Conservation (phyloP, 2,113 vertebrate species). For the Sebastes fasciatus region DNA sequence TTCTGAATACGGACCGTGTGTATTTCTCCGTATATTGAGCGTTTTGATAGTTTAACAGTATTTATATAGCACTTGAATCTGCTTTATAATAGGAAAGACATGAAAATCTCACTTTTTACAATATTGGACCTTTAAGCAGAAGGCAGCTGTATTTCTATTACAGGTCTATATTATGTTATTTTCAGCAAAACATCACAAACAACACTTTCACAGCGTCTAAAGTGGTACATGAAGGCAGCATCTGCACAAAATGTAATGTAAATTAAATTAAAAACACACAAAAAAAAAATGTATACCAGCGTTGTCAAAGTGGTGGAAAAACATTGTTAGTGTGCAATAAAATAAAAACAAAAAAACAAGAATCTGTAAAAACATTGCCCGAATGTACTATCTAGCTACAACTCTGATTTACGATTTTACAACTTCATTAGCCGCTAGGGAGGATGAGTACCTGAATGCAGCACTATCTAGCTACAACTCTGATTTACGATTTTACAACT, state of each 20-base stretch:
- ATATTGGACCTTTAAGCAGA: neutral
- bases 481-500: constrained; percentile 14
- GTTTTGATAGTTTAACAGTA: too few species aligned
- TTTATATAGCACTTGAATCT: too few species aligned
- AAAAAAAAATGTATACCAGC: neutral
- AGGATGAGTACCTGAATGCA: constrained; percentile 6
- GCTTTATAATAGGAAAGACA: too few species aligned
- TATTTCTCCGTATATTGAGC: too few species aligned
- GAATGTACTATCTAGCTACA: neutral
- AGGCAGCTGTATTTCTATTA: constrained; percentile 26
- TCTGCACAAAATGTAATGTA: neutral
- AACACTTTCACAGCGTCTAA: neutral
- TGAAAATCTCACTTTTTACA: too few species aligned
- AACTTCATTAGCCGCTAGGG: neutral
- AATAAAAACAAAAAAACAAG: neutral
- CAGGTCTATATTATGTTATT: neutral
- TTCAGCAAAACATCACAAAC: neutral
- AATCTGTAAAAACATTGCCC: too few species aligned
- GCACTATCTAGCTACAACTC: fast-evolving
- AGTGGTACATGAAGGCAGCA: constrained; percentile 23
- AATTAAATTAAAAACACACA: neutral
- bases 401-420: constrained; percentile 8
- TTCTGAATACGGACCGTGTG: too few species aligned
- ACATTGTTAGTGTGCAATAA: neutral
- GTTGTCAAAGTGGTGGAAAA: neutral